Evolutionary conservation across 1,140 invertebrate genomes (phyloP), one percentile per base, ranked within the genome.

Genomic region (Trachymyrmex septentrionalis): DNA sequence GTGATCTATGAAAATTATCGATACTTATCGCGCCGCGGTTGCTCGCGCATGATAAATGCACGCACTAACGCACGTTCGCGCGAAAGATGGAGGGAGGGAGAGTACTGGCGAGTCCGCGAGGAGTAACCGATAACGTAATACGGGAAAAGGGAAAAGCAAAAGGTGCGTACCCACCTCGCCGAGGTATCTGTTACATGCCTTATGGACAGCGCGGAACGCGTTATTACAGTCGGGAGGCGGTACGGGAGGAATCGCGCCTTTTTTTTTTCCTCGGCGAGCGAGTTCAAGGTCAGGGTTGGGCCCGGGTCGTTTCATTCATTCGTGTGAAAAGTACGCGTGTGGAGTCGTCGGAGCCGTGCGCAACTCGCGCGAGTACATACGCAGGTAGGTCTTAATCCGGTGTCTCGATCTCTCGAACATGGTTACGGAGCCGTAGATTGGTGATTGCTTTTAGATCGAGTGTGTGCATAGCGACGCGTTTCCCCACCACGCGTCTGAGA

Each of bases 221-320:
- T 93, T 88, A 92, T 93, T 93, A 93, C 92, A 88, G 87, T 90
- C 87, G 73, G 64, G 77, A 82, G 77, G 82, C 77, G 81, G 86
- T 88, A 88, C 78, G 84, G 86, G 84, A 88, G 88, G 61, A 73
- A 66, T 77, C 75, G 84, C 78, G 69, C 57, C 66, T 92, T 87
- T 92, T 57, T 90, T 87, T 4, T 57, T 90, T 87, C 2, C 48
- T 63, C 19, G 64, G 55, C 80, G 88, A 91, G 87, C 50, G 88
- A 91, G 93, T 92, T 93, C 93, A 93, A 93, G 93, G 93, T 91
- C 92, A 92, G 89, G 87, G 87, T 91, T 93, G 92, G 92, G 91
- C 92, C 67, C 80, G 90, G 90, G 90, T 89, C 90, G 91, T 87
- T 93, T 93, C 92, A 94, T 93, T 94, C 92, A 93, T 92, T 92